phyloP scores from a whole-genome alignment of 2,113 vertebrate genomes.

The Dasyurus viverrinus region DNA sequence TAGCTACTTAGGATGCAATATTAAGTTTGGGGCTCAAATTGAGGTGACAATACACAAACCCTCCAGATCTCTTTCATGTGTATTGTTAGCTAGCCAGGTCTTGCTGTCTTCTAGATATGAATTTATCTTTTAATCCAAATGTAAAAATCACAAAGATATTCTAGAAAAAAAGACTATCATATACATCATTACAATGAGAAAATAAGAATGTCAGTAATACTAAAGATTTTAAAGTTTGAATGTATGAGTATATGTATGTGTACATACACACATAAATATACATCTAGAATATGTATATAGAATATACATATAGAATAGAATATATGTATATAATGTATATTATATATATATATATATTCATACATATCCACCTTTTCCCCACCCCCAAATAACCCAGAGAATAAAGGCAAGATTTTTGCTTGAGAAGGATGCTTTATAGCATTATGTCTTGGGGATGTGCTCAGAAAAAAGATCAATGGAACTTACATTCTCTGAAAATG shows the following conservation, averaged over 20 bases:
- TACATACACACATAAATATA: neutral
- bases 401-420: neutral
- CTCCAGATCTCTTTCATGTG: neutral
- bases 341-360: neutral
- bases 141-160: neutral
- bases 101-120: neutral
- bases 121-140: neutral
- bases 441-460: neutral
- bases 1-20: neutral
- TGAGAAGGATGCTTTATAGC: neutral
- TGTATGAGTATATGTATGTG: neutral
- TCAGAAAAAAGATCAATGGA: neutral
- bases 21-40: neutral
- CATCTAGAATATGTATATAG: neutral
- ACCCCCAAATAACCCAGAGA: neutral
- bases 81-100: neutral
- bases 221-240: neutral
- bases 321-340: neutral
- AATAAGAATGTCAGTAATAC: neutral
- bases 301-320: no score
- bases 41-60: neutral
- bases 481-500: neutral
- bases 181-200: neutral
- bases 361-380: neutral
- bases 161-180: neutral